Evolutionary conservation across 2,113 vertebrate genomes (phyloP).

Genomic region (Neolamprologus sp.): DNA sequence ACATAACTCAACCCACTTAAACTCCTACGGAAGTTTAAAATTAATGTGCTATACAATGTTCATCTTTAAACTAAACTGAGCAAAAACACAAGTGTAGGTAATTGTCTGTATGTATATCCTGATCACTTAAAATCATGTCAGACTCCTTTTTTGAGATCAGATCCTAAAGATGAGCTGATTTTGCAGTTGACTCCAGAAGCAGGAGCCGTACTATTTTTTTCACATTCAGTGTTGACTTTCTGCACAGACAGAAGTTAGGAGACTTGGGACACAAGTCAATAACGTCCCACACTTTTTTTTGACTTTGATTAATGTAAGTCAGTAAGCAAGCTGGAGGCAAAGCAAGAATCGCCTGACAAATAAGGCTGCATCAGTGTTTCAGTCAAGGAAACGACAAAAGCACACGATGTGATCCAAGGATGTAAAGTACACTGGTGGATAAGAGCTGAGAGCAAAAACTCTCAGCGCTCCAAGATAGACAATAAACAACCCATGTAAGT

Average conservation of each 20-base stretch:
- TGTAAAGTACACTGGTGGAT: background rate
- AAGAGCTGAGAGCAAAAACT: background rate
- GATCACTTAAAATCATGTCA: background rate
- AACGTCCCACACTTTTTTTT: background rate
- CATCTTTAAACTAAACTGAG: background rate
- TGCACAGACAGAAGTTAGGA: background rate
- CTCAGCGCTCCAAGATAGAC: accelerated
- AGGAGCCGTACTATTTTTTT: background rate
- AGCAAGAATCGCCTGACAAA: accelerated
- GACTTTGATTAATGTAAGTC: background rate
- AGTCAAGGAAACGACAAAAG: background rate
- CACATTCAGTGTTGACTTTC: background rate
- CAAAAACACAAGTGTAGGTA: background rate
- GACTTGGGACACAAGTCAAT: accelerated
- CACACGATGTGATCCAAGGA: background rate
- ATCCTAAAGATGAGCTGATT: background rate
- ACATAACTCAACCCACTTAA: background rate
- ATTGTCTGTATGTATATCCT: background rate
- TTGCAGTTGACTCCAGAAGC: background rate
- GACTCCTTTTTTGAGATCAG: background rate
- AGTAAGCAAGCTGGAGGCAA: background rate
- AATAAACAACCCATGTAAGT: background rate
- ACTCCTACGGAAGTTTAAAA: accelerated
- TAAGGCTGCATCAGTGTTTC: background rate
- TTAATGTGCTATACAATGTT: background rate